Conservation (phyloP, 2,113 vertebrate genomes). For the Murina feae region DNA sequence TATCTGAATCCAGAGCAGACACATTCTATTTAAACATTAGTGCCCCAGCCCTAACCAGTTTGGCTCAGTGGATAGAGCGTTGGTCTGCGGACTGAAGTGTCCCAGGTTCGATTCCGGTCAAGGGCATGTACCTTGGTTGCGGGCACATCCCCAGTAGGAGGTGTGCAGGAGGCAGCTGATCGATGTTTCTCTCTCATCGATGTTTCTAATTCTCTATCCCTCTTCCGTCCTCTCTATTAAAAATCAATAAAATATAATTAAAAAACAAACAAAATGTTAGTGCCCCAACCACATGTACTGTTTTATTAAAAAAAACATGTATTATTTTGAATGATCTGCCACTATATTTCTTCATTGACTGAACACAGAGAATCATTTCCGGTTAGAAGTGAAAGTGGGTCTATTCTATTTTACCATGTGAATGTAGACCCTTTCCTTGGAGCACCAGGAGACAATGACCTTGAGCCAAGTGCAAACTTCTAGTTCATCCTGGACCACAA, state of each 20-base stretch:
- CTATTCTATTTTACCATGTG: not conserved
- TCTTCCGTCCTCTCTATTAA: no score
- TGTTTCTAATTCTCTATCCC: no score
- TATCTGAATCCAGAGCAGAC: not conserved
- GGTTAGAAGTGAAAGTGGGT: not conserved
- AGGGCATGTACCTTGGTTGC: no score
- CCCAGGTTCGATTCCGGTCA: no score
- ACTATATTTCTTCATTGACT: not conserved
- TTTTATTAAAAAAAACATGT: not conserved
- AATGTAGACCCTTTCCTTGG: not conserved
- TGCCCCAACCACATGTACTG: not conserved
- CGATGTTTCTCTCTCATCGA: no score
- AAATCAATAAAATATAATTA: no score
- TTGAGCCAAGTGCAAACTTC: not conserved
- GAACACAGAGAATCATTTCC: not conserved
- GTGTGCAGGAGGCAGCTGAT: no score
- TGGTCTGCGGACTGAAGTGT: no score
- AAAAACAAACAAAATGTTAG: no score
- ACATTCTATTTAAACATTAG: slow-evolving; percentile 14
- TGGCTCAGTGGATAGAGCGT: no score
- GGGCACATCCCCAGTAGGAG: no score
- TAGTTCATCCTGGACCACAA: not conserved
- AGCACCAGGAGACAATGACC: not conserved
- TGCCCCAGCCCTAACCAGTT: no score
- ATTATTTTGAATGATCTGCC: not conserved